These are phyloP conservation scores for Sinodicranocentrus sp. DNA, from an alignment of 2,888 invertebrate species.

Conservation along the genomic window DNA sequence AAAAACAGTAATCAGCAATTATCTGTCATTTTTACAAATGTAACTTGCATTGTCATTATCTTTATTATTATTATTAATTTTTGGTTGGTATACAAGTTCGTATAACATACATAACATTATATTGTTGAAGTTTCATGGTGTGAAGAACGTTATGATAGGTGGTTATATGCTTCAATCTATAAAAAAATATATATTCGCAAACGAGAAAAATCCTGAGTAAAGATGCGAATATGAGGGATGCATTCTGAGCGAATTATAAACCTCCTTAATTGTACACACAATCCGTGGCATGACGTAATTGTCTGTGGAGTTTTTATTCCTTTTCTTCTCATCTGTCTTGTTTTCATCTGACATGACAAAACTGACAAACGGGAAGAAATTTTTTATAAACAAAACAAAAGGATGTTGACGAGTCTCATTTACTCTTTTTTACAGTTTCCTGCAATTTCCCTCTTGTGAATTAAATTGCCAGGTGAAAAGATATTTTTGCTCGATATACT, in stretches of 20 bases:
- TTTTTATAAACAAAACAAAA: too few species aligned
- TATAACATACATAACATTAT: neutral
- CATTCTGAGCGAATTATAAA: too few species aligned
- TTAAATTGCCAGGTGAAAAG: neutral
- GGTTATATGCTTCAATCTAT: neutral
- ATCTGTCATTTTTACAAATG: constrained; percentile 58
- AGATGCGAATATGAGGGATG: too few species aligned
- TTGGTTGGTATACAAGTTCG: neutral
- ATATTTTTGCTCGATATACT: neutral
- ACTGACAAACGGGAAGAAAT: neutral
- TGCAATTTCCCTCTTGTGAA: neutral
- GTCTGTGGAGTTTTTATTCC: neutral
- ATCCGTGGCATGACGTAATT: neutral
- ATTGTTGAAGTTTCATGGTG: neutral
- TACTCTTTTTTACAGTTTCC: neutral
- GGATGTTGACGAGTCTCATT: too few species aligned
- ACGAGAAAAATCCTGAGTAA: neutral
- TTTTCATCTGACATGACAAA: neutral
- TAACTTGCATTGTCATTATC: constrained; percentile 47
- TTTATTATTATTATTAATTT: constrained; percentile 21
- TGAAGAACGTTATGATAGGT: neutral
- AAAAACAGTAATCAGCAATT: constrained; percentile 55
- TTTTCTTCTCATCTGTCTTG: neutral
- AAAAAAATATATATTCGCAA: neutral
- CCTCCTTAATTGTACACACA: neutral